phyloP scores from a whole-genome alignment of 92 coral and sea anemone genomes.

The Diadumene lineata region DNA sequence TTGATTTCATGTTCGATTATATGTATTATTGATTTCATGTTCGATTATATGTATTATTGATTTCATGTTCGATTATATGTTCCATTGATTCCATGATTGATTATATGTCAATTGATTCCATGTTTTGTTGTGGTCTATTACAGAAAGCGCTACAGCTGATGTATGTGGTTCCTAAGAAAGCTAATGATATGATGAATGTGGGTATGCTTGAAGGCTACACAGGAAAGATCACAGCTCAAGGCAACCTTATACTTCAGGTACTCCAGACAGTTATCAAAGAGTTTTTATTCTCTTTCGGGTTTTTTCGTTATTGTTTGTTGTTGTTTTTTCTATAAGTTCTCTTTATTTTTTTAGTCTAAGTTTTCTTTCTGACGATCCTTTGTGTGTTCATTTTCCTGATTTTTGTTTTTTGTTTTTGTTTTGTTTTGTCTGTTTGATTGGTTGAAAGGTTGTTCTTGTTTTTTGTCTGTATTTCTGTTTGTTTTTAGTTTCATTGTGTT shows the following conservation, averaged over 20 bases:
- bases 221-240: slow-evolving; percentile 95
- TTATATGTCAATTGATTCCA: too few species aligned
- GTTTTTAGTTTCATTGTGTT: neutral
- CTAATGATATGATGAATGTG: slow-evolving; percentile 98
- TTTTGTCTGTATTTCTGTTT: neutral
- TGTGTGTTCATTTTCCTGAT: neutral
- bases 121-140: neutral
- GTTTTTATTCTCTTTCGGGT: neutral
- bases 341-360: neutral
- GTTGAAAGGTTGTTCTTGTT: neutral
- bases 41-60: too few species aligned
- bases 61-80: too few species aligned
- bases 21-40: too few species aligned
- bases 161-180: slow-evolving; percentile 96
- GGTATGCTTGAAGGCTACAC: slow-evolving; percentile 98
- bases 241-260: slow-evolving; percentile 82
- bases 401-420: neutral
- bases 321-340: neutral
- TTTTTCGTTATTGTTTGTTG: neutral
- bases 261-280: too few species aligned
- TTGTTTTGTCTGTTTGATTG: neutral
- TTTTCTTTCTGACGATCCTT: neutral
- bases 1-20: too few species aligned
- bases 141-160: slow-evolving; percentile 93
- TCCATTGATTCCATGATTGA: neutral